Conservation (phyloP, 2,113 vertebrate genomes). For the Reinhardtius hippoglossoides region DNA sequence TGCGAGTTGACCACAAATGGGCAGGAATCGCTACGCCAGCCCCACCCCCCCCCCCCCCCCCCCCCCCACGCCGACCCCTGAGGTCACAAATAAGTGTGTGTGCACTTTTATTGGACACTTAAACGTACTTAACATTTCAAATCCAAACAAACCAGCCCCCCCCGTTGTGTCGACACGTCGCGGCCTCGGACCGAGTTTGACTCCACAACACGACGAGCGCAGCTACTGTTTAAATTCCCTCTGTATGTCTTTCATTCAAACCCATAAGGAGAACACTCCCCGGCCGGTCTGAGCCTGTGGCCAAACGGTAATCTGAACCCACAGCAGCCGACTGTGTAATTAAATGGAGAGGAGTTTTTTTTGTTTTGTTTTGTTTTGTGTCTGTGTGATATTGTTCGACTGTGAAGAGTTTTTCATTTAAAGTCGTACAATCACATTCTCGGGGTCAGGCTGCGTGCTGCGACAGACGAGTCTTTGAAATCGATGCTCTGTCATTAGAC, state of each 20-base stretch:
- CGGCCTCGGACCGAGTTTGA: background rate
- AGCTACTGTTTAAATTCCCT: slow-evolving; percentile 19
- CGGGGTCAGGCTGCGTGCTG: slow-evolving; percentile 19
- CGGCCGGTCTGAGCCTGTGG: slow-evolving; percentile 29
- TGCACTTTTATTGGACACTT: background rate
- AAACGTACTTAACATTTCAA: background rate
- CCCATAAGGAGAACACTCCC: background rate
- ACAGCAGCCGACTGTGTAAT: slow-evolving; percentile 55
- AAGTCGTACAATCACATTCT: slow-evolving; percentile 7
- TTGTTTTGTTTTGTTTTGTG: too few relatives aligned
- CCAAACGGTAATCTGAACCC: slow-evolving; percentile 36
- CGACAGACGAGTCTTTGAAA: slow-evolving; percentile 31
- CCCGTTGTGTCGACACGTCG: background rate
- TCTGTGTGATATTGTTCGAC: slow-evolving; percentile 51
- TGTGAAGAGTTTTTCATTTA: slow-evolving; percentile 23
- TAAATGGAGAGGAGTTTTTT: slow-evolving; percentile 37
- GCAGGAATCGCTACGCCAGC: background rate
- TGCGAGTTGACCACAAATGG: background rate
- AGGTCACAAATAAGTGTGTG: background rate
- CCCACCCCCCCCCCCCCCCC: background rate
- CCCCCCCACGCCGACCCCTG: background rate
- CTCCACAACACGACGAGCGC: background rate
- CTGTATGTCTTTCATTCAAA: background rate
- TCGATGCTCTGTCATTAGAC: slow-evolving; percentile 1
- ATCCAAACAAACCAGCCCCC: background rate